These are phyloP conservation scores for Neopipo cinnamomea DNA, from an alignment of 2,113 vertebrate genomes.

Conservation along the genomic window DNA sequence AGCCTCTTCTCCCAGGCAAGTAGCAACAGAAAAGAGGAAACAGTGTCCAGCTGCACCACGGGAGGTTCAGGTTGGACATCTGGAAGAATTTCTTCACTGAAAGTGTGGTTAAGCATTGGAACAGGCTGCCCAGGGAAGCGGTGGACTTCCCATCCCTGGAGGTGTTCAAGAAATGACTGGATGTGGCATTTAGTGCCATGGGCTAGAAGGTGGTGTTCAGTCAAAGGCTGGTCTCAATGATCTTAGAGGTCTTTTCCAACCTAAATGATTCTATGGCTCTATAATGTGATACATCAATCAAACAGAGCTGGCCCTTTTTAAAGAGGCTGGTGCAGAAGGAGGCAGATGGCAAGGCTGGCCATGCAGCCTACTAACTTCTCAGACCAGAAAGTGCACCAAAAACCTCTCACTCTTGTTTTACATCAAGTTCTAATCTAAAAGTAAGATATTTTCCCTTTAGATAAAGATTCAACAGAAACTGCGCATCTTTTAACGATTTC, in stretches of 20 bases:
- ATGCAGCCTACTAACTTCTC: not conserved
- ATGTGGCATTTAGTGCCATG: rapidly evolving
- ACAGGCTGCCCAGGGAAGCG: too few species aligned
- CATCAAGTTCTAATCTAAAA: not conserved
- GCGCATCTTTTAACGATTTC: not conserved
- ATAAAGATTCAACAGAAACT: not conserved
- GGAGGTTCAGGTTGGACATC: not conserved
- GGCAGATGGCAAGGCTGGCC: not conserved
- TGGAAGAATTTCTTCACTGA: not conserved
- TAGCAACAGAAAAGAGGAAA: not conserved
- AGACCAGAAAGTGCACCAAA: not conserved
- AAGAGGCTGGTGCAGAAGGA: not conserved
- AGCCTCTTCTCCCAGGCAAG: not conserved
- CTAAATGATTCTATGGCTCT: not conserved
- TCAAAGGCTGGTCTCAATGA: not conserved
- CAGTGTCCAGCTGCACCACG: not conserved
- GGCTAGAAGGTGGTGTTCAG: not conserved
- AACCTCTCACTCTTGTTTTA: not conserved
- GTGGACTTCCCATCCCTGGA: not conserved
- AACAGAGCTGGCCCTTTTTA: not conserved
- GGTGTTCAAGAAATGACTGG: not conserved
- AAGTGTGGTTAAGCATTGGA: not conserved
- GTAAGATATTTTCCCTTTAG: not conserved
- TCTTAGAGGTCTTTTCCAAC: not conserved
- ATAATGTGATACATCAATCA: not conserved